Evolutionary conservation across 2,113 vertebrate genomes (phyloP).

Genomic region (Ptyas mucosa): DNA sequence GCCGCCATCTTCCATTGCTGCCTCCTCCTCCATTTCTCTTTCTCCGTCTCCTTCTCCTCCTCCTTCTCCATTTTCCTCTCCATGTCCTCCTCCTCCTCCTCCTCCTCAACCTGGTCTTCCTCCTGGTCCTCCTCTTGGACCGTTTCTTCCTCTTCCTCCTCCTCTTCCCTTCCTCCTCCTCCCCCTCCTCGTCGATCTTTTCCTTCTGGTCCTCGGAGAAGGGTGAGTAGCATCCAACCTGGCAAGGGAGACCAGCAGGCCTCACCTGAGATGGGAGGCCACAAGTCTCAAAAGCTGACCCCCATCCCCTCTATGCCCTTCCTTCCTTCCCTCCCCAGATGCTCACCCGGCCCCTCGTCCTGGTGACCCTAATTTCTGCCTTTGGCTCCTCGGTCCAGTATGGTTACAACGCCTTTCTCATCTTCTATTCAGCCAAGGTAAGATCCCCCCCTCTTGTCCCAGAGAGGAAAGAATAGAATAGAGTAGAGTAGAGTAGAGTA

Average conservation of each 20-base stretch:
- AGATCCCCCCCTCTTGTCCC: not conserved
- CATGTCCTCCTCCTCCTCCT: not conserved
- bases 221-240: not conserved
- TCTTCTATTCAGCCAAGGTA: not conserved
- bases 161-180: no score
- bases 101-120: not conserved
- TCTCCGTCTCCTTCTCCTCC: not conserved
- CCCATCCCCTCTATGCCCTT: no score
- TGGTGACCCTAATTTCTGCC: not conserved
- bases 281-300: not conserved
- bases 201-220: not conserved
- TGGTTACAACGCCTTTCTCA: not conserved
- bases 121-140: not conserved
- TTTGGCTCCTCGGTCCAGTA: conserved; percentile 12
- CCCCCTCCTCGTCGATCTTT: no score
- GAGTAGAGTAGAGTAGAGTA: no score
- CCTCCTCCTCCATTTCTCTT: not conserved
- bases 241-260: not conserved
- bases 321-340: not conserved
- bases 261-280: not conserved
- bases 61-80: not conserved
- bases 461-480: no score
- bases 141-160: not conserved
- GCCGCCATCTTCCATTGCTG: not conserved
- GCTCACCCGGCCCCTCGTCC: not conserved